A percentile compares a stretch with the other conserved stretches of the same genome.
Evolutionary conservation across 2,888 invertebrate genomes (phyloP).

Genomic region (Rhodophaea formosa): DNA sequence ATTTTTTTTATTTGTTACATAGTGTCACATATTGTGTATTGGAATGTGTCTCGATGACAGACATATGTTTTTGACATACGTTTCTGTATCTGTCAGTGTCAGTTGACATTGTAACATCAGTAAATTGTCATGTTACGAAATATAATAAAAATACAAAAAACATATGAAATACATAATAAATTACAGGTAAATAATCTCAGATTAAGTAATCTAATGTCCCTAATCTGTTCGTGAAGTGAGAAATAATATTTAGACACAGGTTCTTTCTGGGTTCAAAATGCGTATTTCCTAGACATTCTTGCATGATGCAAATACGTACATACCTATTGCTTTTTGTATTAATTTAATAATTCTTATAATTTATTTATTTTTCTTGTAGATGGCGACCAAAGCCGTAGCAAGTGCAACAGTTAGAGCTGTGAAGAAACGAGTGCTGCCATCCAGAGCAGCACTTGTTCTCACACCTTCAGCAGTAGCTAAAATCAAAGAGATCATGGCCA

Average conservation of each 20-base stretch:
- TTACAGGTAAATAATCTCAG: conserved; percentile 7
- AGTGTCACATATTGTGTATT: too few relatives aligned
- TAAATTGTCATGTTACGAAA: conserved; percentile 11
- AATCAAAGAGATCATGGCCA: conserved; percentile 89
- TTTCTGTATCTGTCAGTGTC: neutral
- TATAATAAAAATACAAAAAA: conserved; percentile 16
- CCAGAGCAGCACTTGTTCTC: conserved; percentile 91
- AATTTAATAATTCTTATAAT: neutral
- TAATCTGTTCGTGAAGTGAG: neutral
- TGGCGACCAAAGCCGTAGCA: conserved; percentile 90
- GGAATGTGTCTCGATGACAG: too few relatives aligned
- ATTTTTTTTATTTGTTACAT: too few relatives aligned
- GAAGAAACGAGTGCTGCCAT: conserved; percentile 89
- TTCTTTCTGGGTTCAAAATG: neutral
- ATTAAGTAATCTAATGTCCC: neutral
- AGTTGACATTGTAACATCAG: conserved; percentile 9
- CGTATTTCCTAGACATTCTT: neutral
- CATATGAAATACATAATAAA: neutral
- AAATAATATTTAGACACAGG: neutral
- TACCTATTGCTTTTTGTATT: neutral
- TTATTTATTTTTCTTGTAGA: conserved; percentile 53
- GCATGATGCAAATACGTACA: neutral
- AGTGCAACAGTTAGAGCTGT: conserved; percentile 95
- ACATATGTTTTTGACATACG: neutral
- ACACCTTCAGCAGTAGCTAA: conserved; percentile 92